Conservation (phyloP, 2,797 vertebrate genomes). For the Sebastes matsubarae region DNA sequence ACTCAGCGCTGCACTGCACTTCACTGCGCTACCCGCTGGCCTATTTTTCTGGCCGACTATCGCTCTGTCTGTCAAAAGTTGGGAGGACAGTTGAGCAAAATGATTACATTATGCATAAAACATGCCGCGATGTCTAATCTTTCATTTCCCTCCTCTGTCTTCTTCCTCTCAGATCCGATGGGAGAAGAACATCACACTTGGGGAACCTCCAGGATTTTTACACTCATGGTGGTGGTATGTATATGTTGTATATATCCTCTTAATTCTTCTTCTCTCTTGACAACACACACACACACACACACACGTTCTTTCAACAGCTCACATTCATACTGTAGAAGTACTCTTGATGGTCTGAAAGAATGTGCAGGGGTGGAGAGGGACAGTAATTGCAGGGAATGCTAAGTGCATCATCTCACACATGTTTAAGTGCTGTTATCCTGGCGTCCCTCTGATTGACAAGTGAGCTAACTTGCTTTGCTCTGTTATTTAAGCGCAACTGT, state of each 20-base stretch:
- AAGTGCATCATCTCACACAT: slow-evolving; percentile 68
- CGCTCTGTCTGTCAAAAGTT: slow-evolving; percentile 53
- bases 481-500: slow-evolving; percentile 34
- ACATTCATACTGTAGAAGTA: slow-evolving; percentile 40
- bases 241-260: slow-evolving; percentile 22
- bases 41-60: slow-evolving; percentile 40
- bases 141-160: slow-evolving; percentile 51
- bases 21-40: slow-evolving; percentile 20
- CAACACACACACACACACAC: slow-evolving; percentile 20
- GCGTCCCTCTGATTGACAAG: slow-evolving; percentile 63
- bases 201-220: slow-evolving; percentile 93
- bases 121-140: slow-evolving; percentile 61
- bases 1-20: slow-evolving; percentile 41
- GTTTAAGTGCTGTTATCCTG: slow-evolving; percentile 60
- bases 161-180: slow-evolving; percentile 88
- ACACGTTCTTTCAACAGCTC: slow-evolving; percentile 12
- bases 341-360: slow-evolving; percentile 57
- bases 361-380: slow-evolving; percentile 57
- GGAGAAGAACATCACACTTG: slow-evolving; percentile 96
- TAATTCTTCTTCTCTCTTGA: neutral
- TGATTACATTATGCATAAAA: slow-evolving; percentile 75
- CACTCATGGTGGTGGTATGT: slow-evolving; percentile 97
- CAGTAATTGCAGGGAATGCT: slow-evolving; percentile 74
- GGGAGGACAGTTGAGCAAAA: slow-evolving; percentile 58
- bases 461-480: slow-evolving; percentile 35